Percentiles rank a stretch among this genome's conserved stretches.
Evolutionary conservation across 1,140 invertebrate genomes (phyloP).

Genomic region (Papilio helenus): DNA sequence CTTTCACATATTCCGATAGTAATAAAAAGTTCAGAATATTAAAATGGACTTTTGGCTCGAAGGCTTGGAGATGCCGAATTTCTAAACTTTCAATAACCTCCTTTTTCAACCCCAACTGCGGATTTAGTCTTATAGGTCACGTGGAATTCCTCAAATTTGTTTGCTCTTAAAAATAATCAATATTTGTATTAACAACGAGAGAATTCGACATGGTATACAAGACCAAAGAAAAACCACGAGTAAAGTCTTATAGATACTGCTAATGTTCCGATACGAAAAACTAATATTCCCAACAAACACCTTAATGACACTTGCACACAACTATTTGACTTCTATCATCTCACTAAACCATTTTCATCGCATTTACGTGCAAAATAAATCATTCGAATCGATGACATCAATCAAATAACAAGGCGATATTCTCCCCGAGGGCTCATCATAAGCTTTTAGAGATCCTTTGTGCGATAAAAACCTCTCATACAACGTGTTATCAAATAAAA

Average conservation of each 20-base stretch:
- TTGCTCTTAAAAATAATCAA: too few relatives aligned
- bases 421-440: slow-evolving; percentile 70
- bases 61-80: too few relatives aligned
- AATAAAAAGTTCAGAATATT: too few relatives aligned
- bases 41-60: too few relatives aligned
- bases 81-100: too few relatives aligned
- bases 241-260: too few relatives aligned
- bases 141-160: too few relatives aligned
- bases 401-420: slow-evolving; percentile 75
- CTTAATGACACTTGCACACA: neutral
- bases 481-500: slow-evolving; percentile 82
- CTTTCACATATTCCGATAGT: neutral
- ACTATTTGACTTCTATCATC: slow-evolving; percentile 33
- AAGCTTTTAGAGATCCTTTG: slow-evolving; percentile 80
- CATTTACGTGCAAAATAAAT: slow-evolving; percentile 57
- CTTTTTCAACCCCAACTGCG: too few relatives aligned
- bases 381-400: slow-evolving; percentile 71
- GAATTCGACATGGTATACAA: too few relatives aligned
- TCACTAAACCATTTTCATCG: slow-evolving; percentile 41
- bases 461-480: slow-evolving; percentile 77
- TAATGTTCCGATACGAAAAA: too few relatives aligned
- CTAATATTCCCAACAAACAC: neutral
- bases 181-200: too few relatives aligned
- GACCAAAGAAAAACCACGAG: neutral
- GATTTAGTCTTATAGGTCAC: too few relatives aligned